Base-by-base conservation (phyloP, 2,797 vertebrate genomes). In the Xenentodon cancila region DNA sequence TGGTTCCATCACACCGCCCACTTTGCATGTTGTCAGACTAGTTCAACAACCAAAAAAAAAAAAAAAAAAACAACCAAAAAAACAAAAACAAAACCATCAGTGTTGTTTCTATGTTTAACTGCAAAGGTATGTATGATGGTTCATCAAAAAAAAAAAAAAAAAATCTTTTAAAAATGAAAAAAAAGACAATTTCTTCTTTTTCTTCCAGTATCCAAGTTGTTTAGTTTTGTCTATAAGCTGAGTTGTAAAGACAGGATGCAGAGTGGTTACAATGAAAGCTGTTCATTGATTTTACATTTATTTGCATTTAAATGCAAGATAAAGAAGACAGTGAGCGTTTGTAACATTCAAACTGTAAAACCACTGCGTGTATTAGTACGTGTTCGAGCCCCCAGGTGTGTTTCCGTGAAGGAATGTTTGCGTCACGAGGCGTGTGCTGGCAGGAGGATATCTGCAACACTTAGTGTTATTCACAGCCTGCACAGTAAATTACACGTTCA, bases 351-450 rank as follows among this genome's bases (percentile, higher is more conserved):
- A 60, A 44, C 16, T 52, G 20, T 9, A 42, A 27, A 25, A n/a
- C 2, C 53, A 20, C 1, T 43, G 15, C 46, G 59, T 61, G 59
- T 65, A 40, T 61, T 34, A 69, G 44, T 44, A 16, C 70, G 55
- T 56, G 42, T 47, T 64, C 3, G 34, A 65, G 71, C 83, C 83
- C 80, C 84, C 49, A 70, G 86, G 85, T 81, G 56, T 51, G 75
- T 55, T 74, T 85, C 60, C 68, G 32, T 57, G 71, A 53, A 79
- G 83, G 89, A 91, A 91, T 92, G 86, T 81, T 11, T 70, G 68
- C n/a, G 67, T 87, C 79, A 80, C 16, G 42, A 85, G 84, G 50
- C 91, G 37, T 88, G 91, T 91, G 86, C 80, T 82, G 85, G 81
- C 91, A 92, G 54, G 88, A 84, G 77, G 47, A 18, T 71, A 21